Percentiles rank a stretch among this genome's conserved stretches.
Conservation (phyloP, 2,113 vertebrate genomes). For the Coregonus clupeaformis region DNA sequence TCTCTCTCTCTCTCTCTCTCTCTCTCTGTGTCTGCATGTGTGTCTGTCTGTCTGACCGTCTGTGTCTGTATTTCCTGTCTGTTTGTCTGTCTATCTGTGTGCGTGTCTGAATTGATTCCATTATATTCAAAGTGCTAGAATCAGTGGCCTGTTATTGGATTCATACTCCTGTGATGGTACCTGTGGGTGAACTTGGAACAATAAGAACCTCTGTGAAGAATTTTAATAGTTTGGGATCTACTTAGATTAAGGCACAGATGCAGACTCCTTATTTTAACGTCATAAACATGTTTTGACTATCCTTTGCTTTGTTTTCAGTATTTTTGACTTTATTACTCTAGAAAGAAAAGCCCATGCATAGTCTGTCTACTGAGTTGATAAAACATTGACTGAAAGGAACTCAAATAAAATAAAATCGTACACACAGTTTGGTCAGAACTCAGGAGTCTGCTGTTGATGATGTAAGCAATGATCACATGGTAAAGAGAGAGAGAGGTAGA, state of each 20-base stretch:
- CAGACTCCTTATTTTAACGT: background rate
- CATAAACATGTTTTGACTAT: too few species aligned
- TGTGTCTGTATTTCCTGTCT: background rate
- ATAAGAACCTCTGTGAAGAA: background rate
- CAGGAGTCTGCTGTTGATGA: too few species aligned
- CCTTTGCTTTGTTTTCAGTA: too few species aligned
- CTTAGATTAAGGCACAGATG: background rate
- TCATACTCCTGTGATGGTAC: background rate
- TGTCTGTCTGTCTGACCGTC: background rate
- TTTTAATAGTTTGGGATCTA: background rate
- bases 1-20: too few species aligned
- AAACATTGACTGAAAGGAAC: too few species aligned
- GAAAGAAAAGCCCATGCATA: too few species aligned
- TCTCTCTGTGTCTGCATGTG: background rate
- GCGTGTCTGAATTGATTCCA: background rate
- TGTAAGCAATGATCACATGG: too few species aligned
- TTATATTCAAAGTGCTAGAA: background rate
- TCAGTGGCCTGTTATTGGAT: background rate
- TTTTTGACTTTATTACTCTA: too few species aligned
- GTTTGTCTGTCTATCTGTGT: background rate
- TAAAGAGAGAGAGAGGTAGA: slow-evolving; percentile 1
- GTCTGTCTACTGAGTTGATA: too few species aligned
- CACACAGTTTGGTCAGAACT: too few species aligned
- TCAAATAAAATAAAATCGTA: too few species aligned
- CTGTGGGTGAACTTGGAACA: background rate